Evolutionary conservation across 2,113 vertebrate genomes (phyloP), one percentile per base, ranked within the genome.

Genomic region (Scomber japonicus): DNA sequence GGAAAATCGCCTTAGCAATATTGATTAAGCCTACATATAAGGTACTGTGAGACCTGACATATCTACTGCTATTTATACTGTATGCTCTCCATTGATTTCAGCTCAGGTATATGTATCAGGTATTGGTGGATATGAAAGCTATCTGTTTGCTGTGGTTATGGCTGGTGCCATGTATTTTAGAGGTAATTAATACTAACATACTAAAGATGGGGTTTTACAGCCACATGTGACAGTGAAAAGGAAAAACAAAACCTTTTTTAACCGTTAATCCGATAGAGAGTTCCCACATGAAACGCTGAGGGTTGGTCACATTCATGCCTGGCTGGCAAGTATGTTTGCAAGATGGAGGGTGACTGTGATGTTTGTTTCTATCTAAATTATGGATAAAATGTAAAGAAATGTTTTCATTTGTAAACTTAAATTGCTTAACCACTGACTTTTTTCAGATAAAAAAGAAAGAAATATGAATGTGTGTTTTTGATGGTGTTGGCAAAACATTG

Each of bases 121-220:
- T 78, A 73, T 60, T 63, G 54, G 44, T 61, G 48, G 50, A 51
- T 53, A 60, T 84, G 62, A 76, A 78, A 85, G 45, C 54, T 48
- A 82, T 75, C 75, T 70, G 65, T 68, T 82, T 78, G 80, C 60
- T 81, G 74, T 59, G 82, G 81, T 82, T 82, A 78, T 61, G 51
- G 56, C 68, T 83, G 80, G 81, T 83, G 80, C 59, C 74, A 66
- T 65, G 50, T 15, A 81, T 70, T 82, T 78, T 71, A 76, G 19
- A 66, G 53, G 80, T 90, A 86, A 84, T 88, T 76, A 77, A 82
- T 82, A 80, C 63, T 63, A 84, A 79, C 45, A 82, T 48, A 81
- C 44, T 48, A 59, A 68, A 21, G 19, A 45, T 51, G n/a, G 14
- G 4, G 60, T 27, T 80, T 71, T 55, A 67, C 55, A 50, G 53